phyloP scores from a whole-genome alignment of 2,888 invertebrate genomes.

The Rotaria sp. region DNA sequence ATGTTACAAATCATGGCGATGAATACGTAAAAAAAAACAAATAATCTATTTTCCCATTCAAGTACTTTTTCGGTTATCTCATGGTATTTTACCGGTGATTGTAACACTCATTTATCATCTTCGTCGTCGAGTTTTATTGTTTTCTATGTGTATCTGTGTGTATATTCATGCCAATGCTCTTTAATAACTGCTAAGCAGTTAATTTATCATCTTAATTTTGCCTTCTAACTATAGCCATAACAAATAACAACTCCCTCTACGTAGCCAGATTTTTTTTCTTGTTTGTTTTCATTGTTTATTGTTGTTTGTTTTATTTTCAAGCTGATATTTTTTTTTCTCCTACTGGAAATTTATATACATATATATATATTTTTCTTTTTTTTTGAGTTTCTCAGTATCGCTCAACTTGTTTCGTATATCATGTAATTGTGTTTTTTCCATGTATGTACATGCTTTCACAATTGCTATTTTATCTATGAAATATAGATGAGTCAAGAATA shows the following conservation, averaged over 20 bases:
- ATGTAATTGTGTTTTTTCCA: background rate
- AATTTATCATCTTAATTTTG: background rate
- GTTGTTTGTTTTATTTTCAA: background rate
- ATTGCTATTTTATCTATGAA: background rate
- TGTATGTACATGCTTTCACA: background rate
- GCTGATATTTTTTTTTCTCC: background rate
- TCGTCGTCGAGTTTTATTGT: background rate
- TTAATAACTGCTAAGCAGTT: conserved; percentile 10
- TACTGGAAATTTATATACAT: background rate
- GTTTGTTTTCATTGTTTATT: background rate
- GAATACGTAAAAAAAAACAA: background rate
- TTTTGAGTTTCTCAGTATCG: background rate
- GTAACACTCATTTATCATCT: background rate
- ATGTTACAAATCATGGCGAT: background rate
- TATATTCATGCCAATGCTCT: background rate
- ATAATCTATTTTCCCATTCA: background rate
- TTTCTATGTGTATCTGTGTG: background rate
- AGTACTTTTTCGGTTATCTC: background rate
- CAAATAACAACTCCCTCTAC: background rate
- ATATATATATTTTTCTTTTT: background rate
- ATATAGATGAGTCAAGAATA: background rate
- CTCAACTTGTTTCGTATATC: background rate
- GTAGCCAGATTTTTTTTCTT: conserved; percentile 1
- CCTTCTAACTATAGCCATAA: background rate
- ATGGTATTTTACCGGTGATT: background rate